Evolutionary conservation across 2,113 vertebrate species (phyloP).

Genomic region (Ramphastos sulfuratus): DNA sequence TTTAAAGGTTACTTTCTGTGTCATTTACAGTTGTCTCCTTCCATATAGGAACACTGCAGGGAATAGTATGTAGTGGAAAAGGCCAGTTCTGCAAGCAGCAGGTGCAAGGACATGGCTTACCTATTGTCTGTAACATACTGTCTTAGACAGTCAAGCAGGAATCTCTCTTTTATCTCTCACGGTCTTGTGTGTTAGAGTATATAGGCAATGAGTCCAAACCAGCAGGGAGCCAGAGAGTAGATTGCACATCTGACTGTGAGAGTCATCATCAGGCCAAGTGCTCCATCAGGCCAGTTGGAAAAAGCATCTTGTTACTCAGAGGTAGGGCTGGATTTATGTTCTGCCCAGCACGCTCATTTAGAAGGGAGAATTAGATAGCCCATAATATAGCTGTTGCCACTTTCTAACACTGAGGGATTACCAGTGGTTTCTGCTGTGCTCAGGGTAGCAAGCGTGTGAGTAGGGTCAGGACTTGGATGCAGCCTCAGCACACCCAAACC

Average conservation of each 20-base stretch:
- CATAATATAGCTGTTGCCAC: not conserved
- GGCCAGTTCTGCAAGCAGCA: not conserved
- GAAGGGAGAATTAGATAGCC: not conserved
- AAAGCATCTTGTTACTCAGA: constrained; percentile 43
- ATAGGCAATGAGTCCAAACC: constrained; percentile 24
- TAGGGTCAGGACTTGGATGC: not conserved
- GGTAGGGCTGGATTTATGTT: constrained; percentile 44
- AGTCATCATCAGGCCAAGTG: constrained; percentile 33
- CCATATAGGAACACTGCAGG: not conserved
- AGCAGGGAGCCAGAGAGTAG: constrained; percentile 1
- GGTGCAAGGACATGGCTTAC: not conserved
- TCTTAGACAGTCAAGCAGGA: not conserved
- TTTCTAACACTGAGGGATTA: not conserved
- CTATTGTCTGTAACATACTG: not conserved
- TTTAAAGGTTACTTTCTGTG: not conserved
- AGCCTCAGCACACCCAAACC: not conserved
- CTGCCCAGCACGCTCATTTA: not conserved
- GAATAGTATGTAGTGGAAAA: not conserved
- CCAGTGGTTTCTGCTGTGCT: not conserved
- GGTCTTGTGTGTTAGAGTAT: not conserved
- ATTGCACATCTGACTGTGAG: constrained; percentile 46
- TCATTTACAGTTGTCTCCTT: not conserved
- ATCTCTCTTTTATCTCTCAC: not conserved
- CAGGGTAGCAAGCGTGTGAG: not conserved
- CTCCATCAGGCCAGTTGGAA: constrained; percentile 41